Evolutionary conservation across 2,888 invertebrate species (phyloP).

Genomic region (Amphipyra tragopoginis): DNA sequence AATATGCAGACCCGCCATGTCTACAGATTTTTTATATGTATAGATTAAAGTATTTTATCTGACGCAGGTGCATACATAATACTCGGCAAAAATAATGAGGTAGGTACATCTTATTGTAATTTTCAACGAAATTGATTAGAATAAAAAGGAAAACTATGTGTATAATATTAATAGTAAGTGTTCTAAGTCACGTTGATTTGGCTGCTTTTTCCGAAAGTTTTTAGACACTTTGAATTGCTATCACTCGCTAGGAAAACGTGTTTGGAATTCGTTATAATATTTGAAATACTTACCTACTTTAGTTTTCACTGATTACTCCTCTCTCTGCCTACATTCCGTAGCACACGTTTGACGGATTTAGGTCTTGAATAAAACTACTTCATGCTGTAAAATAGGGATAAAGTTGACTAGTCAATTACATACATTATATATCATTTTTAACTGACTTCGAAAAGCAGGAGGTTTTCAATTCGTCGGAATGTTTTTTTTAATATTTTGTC

Average conservation of each 20-base stretch:
- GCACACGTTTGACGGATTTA: neutral
- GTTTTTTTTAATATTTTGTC: too few relatives aligned
- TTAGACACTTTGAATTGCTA: slow-evolving; percentile 56
- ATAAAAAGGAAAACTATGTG: slow-evolving; percentile 48
- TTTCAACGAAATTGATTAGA: slow-evolving; percentile 36
- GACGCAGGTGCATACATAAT: slow-evolving; percentile 1
- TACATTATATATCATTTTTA: too few relatives aligned
- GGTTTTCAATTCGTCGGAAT: too few relatives aligned
- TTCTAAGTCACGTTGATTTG: slow-evolving; percentile 57
- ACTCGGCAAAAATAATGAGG: slow-evolving; percentile 1
- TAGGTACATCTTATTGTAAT: slow-evolving; percentile 27
- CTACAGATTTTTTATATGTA: too few relatives aligned
- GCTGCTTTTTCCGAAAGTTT: slow-evolving; percentile 63
- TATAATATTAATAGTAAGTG: slow-evolving; percentile 55
- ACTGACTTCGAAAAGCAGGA: too few relatives aligned
- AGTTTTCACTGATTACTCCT: slow-evolving; percentile 1
- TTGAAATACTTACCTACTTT: slow-evolving; percentile 33
- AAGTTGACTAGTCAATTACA: too few relatives aligned
- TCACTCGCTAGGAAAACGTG: slow-evolving; percentile 66
- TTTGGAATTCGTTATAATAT: slow-evolving; percentile 62
- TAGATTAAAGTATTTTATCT: neutral
- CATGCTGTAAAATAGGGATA: too few relatives aligned
- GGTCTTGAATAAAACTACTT: neutral
- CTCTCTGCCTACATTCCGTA: neutral
- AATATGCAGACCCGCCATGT: too few relatives aligned